These are phyloP conservation scores for Heliocidaris erythrogramma DNA, from an alignment of 35 echinoderm and acorn worm species.

Conservation along the genomic window DNA sequence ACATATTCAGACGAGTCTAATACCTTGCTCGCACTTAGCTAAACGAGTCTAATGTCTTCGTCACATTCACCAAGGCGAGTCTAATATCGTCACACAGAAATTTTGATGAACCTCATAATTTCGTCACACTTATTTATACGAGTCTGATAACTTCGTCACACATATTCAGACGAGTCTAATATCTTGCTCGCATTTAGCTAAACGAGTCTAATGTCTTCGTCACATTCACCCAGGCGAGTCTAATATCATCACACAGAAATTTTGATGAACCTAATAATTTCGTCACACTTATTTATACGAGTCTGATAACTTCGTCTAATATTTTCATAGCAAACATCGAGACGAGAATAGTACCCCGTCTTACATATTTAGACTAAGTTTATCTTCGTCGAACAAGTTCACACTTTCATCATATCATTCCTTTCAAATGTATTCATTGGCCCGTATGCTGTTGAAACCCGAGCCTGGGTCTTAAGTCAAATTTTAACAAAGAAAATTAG, in stretches of 20 bases:
- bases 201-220: neutral
- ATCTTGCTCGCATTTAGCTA: neutral
- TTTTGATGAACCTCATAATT: neutral
- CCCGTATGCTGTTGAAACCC: too few species aligned
- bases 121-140: neutral
- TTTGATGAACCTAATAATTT: neutral
- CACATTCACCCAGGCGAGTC: neutral
- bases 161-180: neutral
- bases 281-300: neutral
- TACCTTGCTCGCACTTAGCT: neutral
- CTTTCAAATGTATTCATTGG: too few species aligned
- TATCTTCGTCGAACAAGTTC: too few species aligned
- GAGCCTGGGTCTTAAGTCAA: too few species aligned
- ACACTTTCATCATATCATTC: too few species aligned
- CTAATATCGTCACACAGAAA: neutral
- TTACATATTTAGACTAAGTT: too few species aligned
- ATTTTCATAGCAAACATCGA: neutral
- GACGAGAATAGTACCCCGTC: too few species aligned
- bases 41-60: neutral
- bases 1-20: neutral
- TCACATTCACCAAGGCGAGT: neutral
- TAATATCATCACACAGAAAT: neutral
- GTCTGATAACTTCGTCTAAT: neutral
- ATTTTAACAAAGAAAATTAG: too few species aligned
- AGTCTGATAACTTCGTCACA: neutral